Percentiles rank a stretch among this genome's conserved stretches.
phyloP scores from a whole-genome alignment of 2,797 vertebrate species.

The Tangara arthus region DNA sequence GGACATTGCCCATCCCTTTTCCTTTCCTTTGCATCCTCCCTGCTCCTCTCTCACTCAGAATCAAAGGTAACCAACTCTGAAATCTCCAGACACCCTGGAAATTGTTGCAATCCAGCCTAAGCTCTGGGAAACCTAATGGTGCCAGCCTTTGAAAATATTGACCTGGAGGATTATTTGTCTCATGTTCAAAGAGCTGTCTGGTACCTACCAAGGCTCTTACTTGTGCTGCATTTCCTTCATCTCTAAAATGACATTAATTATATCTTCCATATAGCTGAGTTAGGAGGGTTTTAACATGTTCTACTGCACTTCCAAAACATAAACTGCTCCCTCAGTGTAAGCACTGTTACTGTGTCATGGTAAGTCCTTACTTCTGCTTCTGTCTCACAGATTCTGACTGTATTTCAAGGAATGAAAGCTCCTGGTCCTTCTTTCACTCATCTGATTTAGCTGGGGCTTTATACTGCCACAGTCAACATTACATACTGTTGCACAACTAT shows the following conservation, averaged over 20 bases:
- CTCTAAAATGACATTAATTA: background rate
- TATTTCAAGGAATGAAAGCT: background rate
- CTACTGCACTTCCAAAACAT: background rate
- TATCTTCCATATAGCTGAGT: background rate
- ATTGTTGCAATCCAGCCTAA: background rate
- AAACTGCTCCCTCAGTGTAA: background rate
- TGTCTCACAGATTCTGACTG: background rate
- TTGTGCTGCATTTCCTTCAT: background rate
- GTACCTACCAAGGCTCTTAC: background rate
- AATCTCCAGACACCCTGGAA: background rate
- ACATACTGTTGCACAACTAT: background rate
- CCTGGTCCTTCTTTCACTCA: background rate
- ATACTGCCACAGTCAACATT: background rate
- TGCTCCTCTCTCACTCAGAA: background rate
- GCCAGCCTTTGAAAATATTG: background rate
- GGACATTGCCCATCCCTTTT: fast-evolving
- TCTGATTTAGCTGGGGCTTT: background rate
- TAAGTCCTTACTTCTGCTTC: background rate
- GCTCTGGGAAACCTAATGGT: background rate
- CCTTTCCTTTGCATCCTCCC: background rate
- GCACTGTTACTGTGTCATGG: background rate
- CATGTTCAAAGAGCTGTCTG: background rate
- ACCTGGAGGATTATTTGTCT: background rate
- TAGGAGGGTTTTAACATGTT: background rate
- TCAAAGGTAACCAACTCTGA: background rate